Evolutionary conservation across 2,888 invertebrate species (phyloP).

Genomic region (Chloroclystis v-ata): DNA sequence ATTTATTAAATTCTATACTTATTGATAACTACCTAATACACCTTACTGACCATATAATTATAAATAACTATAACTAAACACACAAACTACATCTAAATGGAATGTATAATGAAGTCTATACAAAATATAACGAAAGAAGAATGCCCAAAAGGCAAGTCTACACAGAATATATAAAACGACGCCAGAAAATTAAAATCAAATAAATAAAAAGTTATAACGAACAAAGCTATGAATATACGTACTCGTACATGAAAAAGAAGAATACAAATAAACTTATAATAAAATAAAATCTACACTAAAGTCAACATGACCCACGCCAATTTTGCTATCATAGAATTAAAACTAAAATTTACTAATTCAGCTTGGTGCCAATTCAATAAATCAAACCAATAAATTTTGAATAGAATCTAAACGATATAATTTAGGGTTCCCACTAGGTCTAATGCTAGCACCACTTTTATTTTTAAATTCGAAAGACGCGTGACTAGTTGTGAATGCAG

Average conservation of each 20-base stretch:
- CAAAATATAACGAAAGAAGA: slow-evolving; percentile 38
- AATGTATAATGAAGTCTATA: slow-evolving; percentile 57
- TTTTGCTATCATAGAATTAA: neutral
- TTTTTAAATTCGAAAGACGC: slow-evolving; percentile 32
- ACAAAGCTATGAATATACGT: neutral
- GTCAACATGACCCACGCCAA: neutral
- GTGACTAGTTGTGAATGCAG: slow-evolving; percentile 41
- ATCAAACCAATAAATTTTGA: slow-evolving; percentile 18
- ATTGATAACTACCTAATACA: slow-evolving; percentile 10
- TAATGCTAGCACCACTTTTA: slow-evolving; percentile 49
- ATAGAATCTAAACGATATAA: slow-evolving; percentile 18
- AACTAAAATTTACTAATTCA: neutral
- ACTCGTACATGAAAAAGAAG: neutral
- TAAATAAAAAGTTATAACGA: neutral
- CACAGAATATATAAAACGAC: neutral
- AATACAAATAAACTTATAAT: neutral
- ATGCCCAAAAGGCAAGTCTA: neutral
- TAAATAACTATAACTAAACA: slow-evolving; percentile 24
- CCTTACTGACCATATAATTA: slow-evolving; percentile 18
- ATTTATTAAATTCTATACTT: slow-evolving; percentile 33
- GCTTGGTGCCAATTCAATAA: neutral
- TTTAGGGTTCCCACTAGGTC: slow-evolving; percentile 28
- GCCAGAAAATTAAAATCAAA: neutral
- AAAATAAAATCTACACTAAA: neutral
- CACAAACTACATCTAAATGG: slow-evolving; percentile 38